phyloP scores from a whole-genome alignment of 2,888 invertebrate genomes.

The Osedax fenrisi region DNA sequence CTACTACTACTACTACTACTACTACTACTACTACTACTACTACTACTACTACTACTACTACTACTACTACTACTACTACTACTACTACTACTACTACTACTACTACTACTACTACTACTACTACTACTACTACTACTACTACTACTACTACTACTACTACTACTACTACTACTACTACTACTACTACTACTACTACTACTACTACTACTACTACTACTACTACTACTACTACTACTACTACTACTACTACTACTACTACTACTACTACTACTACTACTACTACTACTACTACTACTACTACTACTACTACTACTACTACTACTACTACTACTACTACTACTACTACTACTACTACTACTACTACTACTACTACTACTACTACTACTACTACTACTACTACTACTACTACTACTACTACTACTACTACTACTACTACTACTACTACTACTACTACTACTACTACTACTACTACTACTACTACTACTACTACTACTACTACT shows the following conservation, averaged over 20 bases:
- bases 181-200: not conserved
- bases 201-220: not conserved
- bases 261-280: not conserved
- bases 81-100: not conserved
- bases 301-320: not conserved
- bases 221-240: not conserved
- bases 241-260: not conserved
- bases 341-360: not conserved
- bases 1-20: constrained; percentile 11
- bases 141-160: not conserved
- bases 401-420: not conserved
- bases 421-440: not conserved
- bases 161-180: not conserved
- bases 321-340: not conserved
- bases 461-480: not conserved
- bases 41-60: not conserved
- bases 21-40: not conserved
- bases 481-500: not conserved
- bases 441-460: not conserved
- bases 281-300: not conserved
- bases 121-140: not conserved
- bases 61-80: not conserved
- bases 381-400: not conserved
- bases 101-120: not conserved
- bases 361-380: not conserved